A percentile compares a stretch with the other conserved stretches of the same genome.
These are phyloP conservation scores for Perognathus longimembris DNA, from an alignment of 2,113 vertebrate genomes.

Conservation along the genomic window DNA sequence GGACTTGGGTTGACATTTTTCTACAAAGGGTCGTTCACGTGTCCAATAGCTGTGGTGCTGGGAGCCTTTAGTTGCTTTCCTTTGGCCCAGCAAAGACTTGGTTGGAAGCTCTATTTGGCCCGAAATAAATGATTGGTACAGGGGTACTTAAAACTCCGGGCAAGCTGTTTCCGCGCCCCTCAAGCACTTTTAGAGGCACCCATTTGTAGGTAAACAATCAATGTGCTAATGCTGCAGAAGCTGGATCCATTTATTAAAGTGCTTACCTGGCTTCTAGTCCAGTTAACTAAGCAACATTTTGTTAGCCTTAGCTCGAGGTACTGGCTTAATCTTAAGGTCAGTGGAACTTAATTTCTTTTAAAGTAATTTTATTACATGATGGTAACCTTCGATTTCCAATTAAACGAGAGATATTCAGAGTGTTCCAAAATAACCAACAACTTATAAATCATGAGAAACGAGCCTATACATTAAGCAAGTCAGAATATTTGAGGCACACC, in stretches of 20 bases:
- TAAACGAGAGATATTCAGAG: neutral
- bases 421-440: neutral
- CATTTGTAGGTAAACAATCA: conserved; percentile 65
- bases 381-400: neutral
- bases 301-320: conserved; percentile 35
- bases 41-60: neutral
- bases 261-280: conserved; percentile 50
- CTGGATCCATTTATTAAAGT: conserved; percentile 57
- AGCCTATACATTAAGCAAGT: neutral
- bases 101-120: conserved; percentile 14
- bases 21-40: neutral
- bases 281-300: conserved; percentile 45
- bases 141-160: conserved; percentile 46
- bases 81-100: neutral
- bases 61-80: neutral
- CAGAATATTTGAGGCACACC: too few species aligned
- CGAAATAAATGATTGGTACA: conserved; percentile 48
- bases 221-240: conserved; percentile 67
- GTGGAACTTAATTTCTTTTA: conserved; percentile 18
- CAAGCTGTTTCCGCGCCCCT: neutral
- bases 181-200: conserved; percentile 26
- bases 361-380: conserved; percentile 27
- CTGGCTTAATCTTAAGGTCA: neutral
- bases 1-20: conserved; percentile 20
- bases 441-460: neutral